Evolutionary conservation across 2,888 invertebrate genomes (phyloP).

Genomic region (Petrolisthes manimaculis): DNA sequence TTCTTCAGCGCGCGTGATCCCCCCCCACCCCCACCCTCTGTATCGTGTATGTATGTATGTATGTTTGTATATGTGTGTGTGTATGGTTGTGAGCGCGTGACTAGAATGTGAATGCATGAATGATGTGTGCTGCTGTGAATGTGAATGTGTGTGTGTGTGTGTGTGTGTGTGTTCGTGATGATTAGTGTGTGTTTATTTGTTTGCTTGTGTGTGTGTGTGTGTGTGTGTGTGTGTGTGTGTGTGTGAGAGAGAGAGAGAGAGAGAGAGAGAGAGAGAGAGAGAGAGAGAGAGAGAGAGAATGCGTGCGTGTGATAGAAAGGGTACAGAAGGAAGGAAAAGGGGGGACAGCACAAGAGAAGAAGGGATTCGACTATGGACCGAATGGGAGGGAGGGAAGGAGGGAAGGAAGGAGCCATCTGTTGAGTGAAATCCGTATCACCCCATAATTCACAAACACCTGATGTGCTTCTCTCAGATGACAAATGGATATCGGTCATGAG

Average conservation of each 20-base stretch:
- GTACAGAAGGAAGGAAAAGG: too few species aligned
- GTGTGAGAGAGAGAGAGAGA: conserved; percentile 6
- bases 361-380: too few species aligned
- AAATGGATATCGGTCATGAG: too few species aligned
- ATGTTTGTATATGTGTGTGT: background rate
- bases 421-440: too few species aligned
- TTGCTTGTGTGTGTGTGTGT: background rate
- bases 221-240: conserved; percentile 21
- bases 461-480: too few species aligned
- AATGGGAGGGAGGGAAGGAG: too few species aligned
- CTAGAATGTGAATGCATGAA: background rate
- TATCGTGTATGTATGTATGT: background rate
- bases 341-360: too few species aligned
- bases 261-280: background rate
- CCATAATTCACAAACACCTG: too few species aligned
- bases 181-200: background rate
- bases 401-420: too few species aligned
- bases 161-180: background rate
- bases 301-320: too few species aligned
- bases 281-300: background rate
- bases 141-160: conserved; percentile 9
- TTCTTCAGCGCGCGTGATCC: background rate
- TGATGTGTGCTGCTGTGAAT: background rate
- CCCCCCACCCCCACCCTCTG: background rate
- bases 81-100: background rate